These are phyloP conservation scores for Callinectes sapidus DNA, from an alignment of 2,888 invertebrate genomes.

Conservation along the genomic window DNA sequence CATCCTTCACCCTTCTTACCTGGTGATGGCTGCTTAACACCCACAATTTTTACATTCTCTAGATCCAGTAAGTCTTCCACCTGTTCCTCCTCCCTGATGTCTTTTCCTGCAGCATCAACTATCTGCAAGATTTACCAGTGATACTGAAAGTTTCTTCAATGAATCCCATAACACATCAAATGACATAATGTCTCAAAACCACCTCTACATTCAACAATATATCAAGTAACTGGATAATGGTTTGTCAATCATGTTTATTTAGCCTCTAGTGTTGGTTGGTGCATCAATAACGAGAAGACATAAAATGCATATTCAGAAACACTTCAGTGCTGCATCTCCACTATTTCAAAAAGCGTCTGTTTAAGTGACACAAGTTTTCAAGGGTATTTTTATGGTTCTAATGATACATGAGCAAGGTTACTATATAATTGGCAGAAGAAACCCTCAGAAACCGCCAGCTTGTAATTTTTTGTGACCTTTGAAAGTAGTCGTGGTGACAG, in stretches of 20 bases:
- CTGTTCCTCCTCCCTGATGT: conserved; percentile 64
- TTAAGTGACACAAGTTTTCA: too few species aligned
- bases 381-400: too few species aligned
- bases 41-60: conserved; percentile 82
- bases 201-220: background rate
- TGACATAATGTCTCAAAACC: background rate
- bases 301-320: too few species aligned
- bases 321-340: too few species aligned
- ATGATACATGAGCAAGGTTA: too few species aligned
- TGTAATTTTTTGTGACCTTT: too few species aligned
- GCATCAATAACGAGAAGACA: background rate
- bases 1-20: conserved; percentile 77
- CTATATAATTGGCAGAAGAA: too few species aligned
- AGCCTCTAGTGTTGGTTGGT: background rate
- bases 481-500: too few species aligned
- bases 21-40: conserved; percentile 82
- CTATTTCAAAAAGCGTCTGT: too few species aligned
- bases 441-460: too few species aligned
- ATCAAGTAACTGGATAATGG: background rate
- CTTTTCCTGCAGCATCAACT: conserved; percentile 57
- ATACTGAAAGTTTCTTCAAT: background rate
- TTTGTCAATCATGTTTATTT: background rate
- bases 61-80: conserved; percentile 78
- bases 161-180: background rate
- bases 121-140: conserved; percentile 51